Evolutionary conservation across 2,113 vertebrate genomes (phyloP).

Genomic region (Cavia aperea): DNA sequence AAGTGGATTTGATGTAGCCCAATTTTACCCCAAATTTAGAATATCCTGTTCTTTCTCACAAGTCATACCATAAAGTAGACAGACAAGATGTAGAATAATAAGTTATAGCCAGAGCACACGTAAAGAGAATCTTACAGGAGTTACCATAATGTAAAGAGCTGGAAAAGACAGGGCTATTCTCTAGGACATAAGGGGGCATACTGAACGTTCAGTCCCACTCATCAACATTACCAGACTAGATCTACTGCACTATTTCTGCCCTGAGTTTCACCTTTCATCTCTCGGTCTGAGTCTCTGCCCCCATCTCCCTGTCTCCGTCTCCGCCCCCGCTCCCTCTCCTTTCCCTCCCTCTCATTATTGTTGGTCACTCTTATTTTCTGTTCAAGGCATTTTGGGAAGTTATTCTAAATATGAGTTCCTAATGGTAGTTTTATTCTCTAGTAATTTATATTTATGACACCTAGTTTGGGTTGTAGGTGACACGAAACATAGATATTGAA

Average conservation of each 20-base stretch:
- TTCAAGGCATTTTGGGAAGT: background rate
- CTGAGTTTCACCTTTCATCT: background rate
- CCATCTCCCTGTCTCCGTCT: background rate
- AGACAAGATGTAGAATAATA: background rate
- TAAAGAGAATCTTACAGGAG: background rate
- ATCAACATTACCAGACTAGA: background rate
- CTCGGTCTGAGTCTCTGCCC: background rate
- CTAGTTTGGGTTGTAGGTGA: background rate
- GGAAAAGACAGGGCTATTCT: background rate
- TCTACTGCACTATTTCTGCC: background rate
- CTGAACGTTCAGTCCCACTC: background rate
- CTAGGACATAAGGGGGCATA: background rate
- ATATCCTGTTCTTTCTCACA: constrained; percentile 7
- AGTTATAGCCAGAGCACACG: background rate
- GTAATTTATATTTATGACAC: background rate
- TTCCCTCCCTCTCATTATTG: background rate
- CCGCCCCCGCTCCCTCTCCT: background rate
- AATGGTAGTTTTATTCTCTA: background rate
- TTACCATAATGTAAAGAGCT: background rate
- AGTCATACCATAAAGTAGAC: background rate
- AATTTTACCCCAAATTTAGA: constrained; percentile 9
- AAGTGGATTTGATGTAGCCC: background rate
- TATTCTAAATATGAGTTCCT: background rate
- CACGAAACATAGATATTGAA: background rate
- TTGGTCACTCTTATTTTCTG: background rate